Conservation (phyloP, 1,140 invertebrate genomes). For the Zeugodacus cucurbitae region DNA sequence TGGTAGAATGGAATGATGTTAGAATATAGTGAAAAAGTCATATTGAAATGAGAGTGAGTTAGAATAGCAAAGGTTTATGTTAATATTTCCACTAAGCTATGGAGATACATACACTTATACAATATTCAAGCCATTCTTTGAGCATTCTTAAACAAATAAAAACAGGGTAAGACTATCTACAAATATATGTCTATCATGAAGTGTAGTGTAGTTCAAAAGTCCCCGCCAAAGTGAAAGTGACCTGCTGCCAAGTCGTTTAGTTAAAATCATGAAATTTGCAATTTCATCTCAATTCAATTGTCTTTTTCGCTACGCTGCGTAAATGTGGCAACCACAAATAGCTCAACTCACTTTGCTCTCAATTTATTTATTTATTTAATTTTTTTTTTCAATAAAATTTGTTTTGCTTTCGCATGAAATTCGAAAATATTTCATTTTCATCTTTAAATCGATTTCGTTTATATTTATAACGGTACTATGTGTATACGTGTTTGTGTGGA, state of each 20-base stretch:
- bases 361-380: not conserved
- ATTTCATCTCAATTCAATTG: constrained; percentile 5
- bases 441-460: constrained; percentile 12
- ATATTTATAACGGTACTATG: not conserved
- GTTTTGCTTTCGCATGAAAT: not conserved
- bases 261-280: not conserved
- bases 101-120: not conserved
- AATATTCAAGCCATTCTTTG: not conserved
- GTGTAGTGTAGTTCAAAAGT: not conserved
- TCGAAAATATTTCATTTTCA: constrained; percentile 24
- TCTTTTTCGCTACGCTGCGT: not conserved
- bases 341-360: not conserved
- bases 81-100: not conserved
- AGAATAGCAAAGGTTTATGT: not conserved
- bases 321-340: not conserved
- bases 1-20: not conserved
- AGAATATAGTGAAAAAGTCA: not conserved
- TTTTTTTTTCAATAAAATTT: not conserved
- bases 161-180: not conserved
- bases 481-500: not conserved
- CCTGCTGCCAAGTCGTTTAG: not conserved
- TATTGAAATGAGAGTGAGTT: not conserved
- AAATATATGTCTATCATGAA: not conserved
- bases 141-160: not conserved
- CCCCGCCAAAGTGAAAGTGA: not conserved